Evolutionary conservation across 2,888 invertebrate genomes (phyloP).

Genomic region (Harpalus rufipes): DNA sequence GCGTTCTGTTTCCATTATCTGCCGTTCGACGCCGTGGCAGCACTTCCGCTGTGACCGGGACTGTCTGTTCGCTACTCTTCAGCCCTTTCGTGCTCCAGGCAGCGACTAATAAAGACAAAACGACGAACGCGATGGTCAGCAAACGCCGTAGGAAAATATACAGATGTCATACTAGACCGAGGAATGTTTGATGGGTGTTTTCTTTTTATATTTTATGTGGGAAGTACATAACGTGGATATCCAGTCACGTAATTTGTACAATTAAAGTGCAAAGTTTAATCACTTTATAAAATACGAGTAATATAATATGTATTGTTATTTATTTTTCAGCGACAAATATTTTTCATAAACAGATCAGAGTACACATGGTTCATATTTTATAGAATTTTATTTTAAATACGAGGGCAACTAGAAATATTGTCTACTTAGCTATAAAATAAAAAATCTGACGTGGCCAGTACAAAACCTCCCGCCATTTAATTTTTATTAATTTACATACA

Average conservation of each 20-base stretch:
- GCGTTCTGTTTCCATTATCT: slow-evolving; percentile 41
- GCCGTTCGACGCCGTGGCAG: slow-evolving; percentile 7
- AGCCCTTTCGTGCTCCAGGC: neutral
- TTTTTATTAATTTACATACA: too few species aligned
- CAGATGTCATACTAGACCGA: neutral
- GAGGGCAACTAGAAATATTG: too few species aligned
- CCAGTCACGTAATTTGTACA: neutral
- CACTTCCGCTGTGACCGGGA: slow-evolving; percentile 18
- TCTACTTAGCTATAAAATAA: too few species aligned
- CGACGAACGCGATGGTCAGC: slow-evolving; percentile 17
- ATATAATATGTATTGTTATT: too few species aligned
- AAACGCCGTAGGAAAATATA: slow-evolving; percentile 6
- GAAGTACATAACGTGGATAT: neutral
- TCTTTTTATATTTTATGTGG: slow-evolving; percentile 6
- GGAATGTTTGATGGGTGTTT: slow-evolving; percentile 8
- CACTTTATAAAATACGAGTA: neutral
- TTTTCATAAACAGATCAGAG: too few species aligned
- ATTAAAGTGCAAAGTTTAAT: neutral
- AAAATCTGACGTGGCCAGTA: too few species aligned
- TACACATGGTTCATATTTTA: too few species aligned
- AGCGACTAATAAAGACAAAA: slow-evolving; percentile 36
- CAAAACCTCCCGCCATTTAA: too few species aligned
- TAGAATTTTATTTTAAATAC: too few species aligned
- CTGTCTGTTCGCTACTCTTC: neutral
- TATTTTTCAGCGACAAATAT: neutral